Base-by-base conservation (phyloP, 2,888 invertebrate species). In the Lacanobia wlatinum region DNA sequence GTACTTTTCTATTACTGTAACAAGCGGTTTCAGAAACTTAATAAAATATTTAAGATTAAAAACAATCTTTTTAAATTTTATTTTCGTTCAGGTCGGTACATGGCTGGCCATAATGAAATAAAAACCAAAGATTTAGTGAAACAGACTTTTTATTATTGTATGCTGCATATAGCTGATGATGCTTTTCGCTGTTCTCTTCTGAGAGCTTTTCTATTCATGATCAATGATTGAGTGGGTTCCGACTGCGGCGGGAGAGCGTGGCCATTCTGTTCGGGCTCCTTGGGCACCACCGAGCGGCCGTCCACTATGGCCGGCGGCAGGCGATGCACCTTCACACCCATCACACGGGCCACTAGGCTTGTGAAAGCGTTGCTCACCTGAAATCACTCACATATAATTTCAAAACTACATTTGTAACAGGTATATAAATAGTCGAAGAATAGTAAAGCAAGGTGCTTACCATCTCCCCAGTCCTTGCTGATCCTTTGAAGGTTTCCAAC, bases 1-100 rank as follows among this genome's bases (percentile, higher is more conserved):
- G 92, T 99, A 99, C 93, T 99, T 99, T 94, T 99, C 99, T 90
- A 99, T 99, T 87, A 99, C 99, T 99, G 96, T 18, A 93, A 91
- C 58, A 78, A 77, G 12, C 7, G 7, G 38, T 62, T 56, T 23
- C 10, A 46, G 8, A 53, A 53, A 34, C 1, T 50, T 5, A 18
- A 21, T 60, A 7, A 21, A 43, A 74, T 9, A 56, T 60, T 34
- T 43, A 2, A 40, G 28, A 5, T 34, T 34, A 5, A 34, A 34
- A 34, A 34, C 5, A 34, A 6, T 34, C 4, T 28, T 34, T 34
- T 34, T 6, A 5, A 34, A 34, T 6, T 6, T 6, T 34, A 34
- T 34, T 34, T 34, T 34, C 34, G 34, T 34, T 6, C 6, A 4
- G 34, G 34, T 4, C 34, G 34, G 34, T 34, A 34, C 34, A 34